These are phyloP conservation scores for Odontophorus gujanensis DNA, from an alignment of 2,113 vertebrate genomes.

Conservation along the genomic window DNA sequence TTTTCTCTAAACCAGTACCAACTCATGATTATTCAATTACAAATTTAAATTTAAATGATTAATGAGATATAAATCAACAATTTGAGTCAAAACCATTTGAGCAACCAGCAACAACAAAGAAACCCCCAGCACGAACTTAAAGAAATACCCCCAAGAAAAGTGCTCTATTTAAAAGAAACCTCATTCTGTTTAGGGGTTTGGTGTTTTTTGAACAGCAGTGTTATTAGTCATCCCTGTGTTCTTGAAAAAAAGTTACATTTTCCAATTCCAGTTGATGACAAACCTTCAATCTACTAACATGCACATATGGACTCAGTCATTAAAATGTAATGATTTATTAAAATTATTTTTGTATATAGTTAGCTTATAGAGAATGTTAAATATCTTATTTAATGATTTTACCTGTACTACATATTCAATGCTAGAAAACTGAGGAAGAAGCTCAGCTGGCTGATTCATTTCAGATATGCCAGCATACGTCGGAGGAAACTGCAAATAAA, in stretches of 20 bases:
- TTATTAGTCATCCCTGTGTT: background rate
- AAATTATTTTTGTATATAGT: background rate
- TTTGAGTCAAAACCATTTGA: background rate
- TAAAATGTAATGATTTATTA: background rate
- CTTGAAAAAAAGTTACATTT: background rate
- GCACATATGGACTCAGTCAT: background rate
- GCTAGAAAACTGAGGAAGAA: conserved; percentile 97
- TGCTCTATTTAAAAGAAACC: background rate
- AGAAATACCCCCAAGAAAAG: background rate
- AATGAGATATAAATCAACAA: background rate
- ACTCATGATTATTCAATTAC: background rate
- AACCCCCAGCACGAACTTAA: background rate
- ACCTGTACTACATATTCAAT: conserved; percentile 99
- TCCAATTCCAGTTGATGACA: background rate
- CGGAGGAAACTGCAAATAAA: conserved; percentile 89
- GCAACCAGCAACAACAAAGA: background rate
- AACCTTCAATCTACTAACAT: background rate
- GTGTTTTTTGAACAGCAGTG: background rate
- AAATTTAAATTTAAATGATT: background rate
- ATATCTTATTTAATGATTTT: conserved; percentile 38
- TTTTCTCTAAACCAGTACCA: background rate
- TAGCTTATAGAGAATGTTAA: background rate
- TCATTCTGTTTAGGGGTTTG: background rate
- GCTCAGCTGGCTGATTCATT: conserved; percentile 95
- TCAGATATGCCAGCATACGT: conserved; percentile 98